Conservation (phyloP, 2,113 vertebrate species). For the Oryzias melastigma region DNA sequence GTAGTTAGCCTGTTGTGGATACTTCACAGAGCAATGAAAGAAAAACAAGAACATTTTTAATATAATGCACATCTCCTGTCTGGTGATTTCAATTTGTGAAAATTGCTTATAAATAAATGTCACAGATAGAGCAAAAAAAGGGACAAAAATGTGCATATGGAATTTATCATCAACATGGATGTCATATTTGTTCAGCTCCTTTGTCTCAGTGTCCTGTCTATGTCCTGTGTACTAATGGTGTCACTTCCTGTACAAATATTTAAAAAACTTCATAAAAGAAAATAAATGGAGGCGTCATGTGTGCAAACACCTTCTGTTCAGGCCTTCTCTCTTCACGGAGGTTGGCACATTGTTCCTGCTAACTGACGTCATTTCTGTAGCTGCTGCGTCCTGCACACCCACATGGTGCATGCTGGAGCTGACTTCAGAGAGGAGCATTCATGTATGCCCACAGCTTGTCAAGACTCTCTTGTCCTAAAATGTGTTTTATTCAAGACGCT, state of each 20-base stretch:
- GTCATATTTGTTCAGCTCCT: background rate
- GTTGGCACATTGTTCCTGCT: constrained; percentile 20
- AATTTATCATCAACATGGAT: background rate
- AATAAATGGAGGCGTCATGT: constrained; percentile 14
- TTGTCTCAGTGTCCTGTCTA: background rate
- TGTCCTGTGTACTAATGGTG: background rate
- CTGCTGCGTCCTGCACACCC: constrained; percentile 16
- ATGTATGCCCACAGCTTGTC: constrained; percentile 1
- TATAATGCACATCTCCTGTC: background rate
- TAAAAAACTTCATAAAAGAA: background rate
- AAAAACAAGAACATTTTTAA: background rate
- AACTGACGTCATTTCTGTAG: constrained; percentile 34
- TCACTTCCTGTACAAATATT: constrained; percentile 9
- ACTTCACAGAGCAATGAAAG: background rate
- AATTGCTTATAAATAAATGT: too few species aligned
- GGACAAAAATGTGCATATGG: too few species aligned
- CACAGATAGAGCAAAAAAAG: too few species aligned
- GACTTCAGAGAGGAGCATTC: background rate
- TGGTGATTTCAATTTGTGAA: background rate
- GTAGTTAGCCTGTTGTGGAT: constrained; percentile 7
- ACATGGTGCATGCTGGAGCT: constrained; percentile 18
- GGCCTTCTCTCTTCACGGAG: constrained; percentile 29
- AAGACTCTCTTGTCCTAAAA: background rate
- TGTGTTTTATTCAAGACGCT: constrained; percentile 4
- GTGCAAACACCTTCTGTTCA: constrained; percentile 10